Evolutionary conservation across 2,797 vertebrate species (phyloP).

Genomic region (Gephyroberyx darwinii): DNA sequence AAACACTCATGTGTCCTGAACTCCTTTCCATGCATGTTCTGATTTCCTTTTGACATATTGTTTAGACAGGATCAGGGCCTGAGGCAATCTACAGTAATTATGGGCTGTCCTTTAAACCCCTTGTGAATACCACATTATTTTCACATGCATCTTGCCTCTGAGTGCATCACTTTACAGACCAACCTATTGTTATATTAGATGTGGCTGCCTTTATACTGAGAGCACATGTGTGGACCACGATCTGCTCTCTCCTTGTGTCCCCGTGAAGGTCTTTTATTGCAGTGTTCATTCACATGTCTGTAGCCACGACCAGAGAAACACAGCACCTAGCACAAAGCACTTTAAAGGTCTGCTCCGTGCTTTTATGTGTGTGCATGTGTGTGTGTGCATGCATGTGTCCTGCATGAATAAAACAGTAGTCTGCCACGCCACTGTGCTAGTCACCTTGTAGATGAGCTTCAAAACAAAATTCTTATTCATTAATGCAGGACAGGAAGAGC

Average conservation of each 20-base stretch:
- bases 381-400: constrained; percentile 1
- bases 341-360: no score
- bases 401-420: constrained; percentile 17
- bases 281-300: neutral
- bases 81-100: no score
- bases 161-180: no score
- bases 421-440: neutral
- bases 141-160: neutral
- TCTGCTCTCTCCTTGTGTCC: neutral
- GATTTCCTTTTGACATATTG: no score
- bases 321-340: constrained; percentile 2
- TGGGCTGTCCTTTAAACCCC: no score
- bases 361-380: constrained; percentile 9
- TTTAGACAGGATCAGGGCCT: no score
- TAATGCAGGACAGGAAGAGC: constrained; percentile 15
- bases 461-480: constrained; percentile 30
- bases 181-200: no score
- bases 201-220: no score
- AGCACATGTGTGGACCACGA: neutral
- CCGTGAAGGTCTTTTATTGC: neutral
- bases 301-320: neutral
- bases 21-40: no score
- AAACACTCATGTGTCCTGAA: no score
- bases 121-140: neutral
- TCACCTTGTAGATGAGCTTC: constrained; percentile 24